Percentiles rank a stretch among this genome's conserved stretches.
Evolutionary conservation across 2,797 vertebrate species (phyloP).

Genomic region (Cyclura pinguis): DNA sequence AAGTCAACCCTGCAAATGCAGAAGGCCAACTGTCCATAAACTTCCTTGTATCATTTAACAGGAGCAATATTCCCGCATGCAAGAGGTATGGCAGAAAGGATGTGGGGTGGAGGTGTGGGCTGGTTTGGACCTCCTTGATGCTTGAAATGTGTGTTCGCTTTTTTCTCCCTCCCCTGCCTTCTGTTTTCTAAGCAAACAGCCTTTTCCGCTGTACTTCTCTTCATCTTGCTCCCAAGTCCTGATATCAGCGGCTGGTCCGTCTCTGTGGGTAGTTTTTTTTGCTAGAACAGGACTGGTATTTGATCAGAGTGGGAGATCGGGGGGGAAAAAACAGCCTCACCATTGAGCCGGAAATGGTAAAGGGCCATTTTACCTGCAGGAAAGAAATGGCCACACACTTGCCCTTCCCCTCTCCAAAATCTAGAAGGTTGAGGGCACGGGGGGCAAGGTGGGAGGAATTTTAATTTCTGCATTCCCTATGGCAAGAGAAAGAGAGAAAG

Average conservation of each 20-base stretch:
- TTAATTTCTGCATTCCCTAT: too few species aligned
- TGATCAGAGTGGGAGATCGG: background rate
- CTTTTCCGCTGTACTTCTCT: background rate
- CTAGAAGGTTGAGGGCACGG: too few species aligned
- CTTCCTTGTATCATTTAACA: too few species aligned
- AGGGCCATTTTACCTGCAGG: background rate
- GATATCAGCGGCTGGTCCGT: background rate
- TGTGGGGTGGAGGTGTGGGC: background rate
- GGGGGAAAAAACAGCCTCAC: background rate
- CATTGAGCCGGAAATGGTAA: background rate
- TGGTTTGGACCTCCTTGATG: background rate
- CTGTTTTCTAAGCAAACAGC: background rate
- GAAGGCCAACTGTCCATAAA: too few species aligned
- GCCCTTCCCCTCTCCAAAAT: too few species aligned
- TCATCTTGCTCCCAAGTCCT: background rate
- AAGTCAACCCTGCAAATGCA: too few species aligned
- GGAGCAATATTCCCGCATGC: too few species aligned
- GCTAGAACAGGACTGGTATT: too few species aligned
- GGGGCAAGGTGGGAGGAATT: too few species aligned
- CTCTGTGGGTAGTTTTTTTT: too few species aligned
- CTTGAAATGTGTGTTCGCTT: background rate
- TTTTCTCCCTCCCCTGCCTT: background rate
- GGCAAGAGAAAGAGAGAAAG: too few species aligned
- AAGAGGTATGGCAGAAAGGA: background rate
- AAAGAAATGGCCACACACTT: background rate